A percentile compares a stretch with the other conserved stretches of the same genome.
phyloP scores from a whole-genome alignment of 2,888 invertebrate genomes.

The Torymus aiolomorphi region DNA sequence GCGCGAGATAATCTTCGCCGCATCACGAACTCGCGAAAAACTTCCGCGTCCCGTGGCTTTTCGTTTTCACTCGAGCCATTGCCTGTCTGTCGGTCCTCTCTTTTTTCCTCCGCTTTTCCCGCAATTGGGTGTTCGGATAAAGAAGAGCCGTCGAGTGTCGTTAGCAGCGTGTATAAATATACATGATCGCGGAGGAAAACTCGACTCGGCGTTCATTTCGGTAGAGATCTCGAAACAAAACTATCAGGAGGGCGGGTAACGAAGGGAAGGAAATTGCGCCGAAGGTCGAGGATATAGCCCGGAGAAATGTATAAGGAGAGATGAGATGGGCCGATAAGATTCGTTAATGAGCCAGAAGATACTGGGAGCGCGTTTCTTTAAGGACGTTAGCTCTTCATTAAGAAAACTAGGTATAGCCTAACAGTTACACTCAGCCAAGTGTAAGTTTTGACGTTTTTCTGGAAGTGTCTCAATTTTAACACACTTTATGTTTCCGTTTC shows the following conservation, averaged over 20 bases:
- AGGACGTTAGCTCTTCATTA: conserved; percentile 47
- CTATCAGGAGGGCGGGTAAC: conserved; percentile 12
- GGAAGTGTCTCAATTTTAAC: too few species aligned
- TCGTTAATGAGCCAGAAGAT: conserved; percentile 50
- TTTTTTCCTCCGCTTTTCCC: conserved; percentile 11
- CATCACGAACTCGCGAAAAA: conserved; percentile 14
- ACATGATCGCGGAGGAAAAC: background rate
- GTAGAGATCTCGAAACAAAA: background rate
- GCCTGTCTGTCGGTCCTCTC: too few species aligned
- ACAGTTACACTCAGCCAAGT: too few species aligned
- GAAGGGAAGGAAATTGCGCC: conserved; percentile 30
- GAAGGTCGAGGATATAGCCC: conserved; percentile 17
- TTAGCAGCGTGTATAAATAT: conserved; percentile 3
- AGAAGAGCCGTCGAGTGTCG: background rate
- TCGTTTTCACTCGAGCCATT: conserved; percentile 13
- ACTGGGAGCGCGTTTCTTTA: conserved; percentile 8
- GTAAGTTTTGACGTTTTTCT: too few species aligned
- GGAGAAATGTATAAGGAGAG: conserved; percentile 18
- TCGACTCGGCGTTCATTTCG: background rate
- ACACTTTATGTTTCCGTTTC: too few species aligned
- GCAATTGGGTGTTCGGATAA: conserved; percentile 10
- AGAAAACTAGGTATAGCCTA: conserved; percentile 7
- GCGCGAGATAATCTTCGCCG: conserved; percentile 41
- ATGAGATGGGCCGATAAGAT: conserved; percentile 53
- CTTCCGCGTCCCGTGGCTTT: background rate